Evolutionary conservation across 2,113 vertebrate species (phyloP).

Genomic region (Gallinago paraguaiae): DNA sequence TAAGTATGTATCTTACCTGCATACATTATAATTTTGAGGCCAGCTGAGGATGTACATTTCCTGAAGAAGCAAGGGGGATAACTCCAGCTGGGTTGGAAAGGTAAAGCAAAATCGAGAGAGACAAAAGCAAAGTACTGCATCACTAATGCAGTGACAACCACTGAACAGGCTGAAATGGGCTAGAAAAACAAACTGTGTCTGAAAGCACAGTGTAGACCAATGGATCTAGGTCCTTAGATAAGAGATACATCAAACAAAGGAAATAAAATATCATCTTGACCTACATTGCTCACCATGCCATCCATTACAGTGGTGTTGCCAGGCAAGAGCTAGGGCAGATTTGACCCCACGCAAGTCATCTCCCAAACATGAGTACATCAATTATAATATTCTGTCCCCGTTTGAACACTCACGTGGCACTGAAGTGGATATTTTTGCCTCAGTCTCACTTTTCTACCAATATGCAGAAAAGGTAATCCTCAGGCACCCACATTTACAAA

Average conservation of each 20-base stretch:
- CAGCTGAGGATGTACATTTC: neutral
- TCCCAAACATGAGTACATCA: neutral
- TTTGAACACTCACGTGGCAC: neutral
- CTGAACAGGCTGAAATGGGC: neutral
- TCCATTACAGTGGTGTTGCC: neutral
- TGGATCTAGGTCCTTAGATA: neutral
- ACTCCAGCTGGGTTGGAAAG: neutral
- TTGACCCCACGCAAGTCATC: neutral
- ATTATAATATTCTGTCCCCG: neutral
- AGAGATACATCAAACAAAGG: neutral
- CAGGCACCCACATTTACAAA: constrained; percentile 43
- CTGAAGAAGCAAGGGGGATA: neutral
- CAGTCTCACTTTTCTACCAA: neutral
- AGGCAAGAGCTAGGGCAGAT: neutral
- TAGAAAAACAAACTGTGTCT: constrained; percentile 25
- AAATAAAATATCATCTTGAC: constrained; percentile 36
- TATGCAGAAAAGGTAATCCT: constrained; percentile 33
- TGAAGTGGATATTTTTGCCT: neutral
- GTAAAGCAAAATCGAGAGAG: constrained; percentile 15
- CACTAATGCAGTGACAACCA: neutral
- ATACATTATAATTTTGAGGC: neutral
- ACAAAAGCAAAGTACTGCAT: neutral
- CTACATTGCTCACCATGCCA: neutral
- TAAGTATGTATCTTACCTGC: neutral
- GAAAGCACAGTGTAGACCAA: neutral